Evolutionary conservation across 1,140 invertebrate species (phyloP), one percentile per base, ranked within the genome.

Genomic region (Augochlora pura): DNA sequence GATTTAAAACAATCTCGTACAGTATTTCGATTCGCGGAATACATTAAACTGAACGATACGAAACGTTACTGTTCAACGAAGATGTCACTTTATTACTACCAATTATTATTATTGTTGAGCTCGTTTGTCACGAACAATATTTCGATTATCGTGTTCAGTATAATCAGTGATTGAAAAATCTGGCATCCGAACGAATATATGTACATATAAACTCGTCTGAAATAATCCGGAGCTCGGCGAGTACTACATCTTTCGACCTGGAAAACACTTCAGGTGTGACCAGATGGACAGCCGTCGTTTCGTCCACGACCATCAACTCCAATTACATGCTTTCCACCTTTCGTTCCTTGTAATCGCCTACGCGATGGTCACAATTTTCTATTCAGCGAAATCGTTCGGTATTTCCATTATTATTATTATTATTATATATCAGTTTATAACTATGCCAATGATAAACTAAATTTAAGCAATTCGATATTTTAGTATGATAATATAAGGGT

Each of bases 181-280:
- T 46, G 78, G 67, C 83, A 85, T 87, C 84, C 88, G 86, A 69
- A 77, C 81, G 86, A 84, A 32, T 32, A 32, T 32, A 32, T 32
- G 4, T 32, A n/a, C 3, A 21, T 57, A 88, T 90, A 88, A 89
- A 88, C 89, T 90, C 85, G 77, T 85, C 80, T 81, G 74, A 71
- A 69, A 60, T 52, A 70, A 79, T 68, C 81, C 54, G 74, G 73
- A 81, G 83, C 65, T 59, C 32, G 68, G 79, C 78, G 71, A 90
- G 82, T 70, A 83, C 87, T 85, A 86, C 76, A 84, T 88, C 87
- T 88, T 83, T 57, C 87, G 89, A 88, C 90, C 90, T 82, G 89
- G 84, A 90, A 90, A 90, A 49, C 68, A 88, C 84, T 81, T 83
- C 86, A 88, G 81, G 86, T 88, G 90, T 92, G 84, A 91, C 89